Evolutionary conservation across 1,140 invertebrate species (phyloP), one percentile per base, ranked within the genome.

Genomic region (Thalassaphorura encarpata): DNA sequence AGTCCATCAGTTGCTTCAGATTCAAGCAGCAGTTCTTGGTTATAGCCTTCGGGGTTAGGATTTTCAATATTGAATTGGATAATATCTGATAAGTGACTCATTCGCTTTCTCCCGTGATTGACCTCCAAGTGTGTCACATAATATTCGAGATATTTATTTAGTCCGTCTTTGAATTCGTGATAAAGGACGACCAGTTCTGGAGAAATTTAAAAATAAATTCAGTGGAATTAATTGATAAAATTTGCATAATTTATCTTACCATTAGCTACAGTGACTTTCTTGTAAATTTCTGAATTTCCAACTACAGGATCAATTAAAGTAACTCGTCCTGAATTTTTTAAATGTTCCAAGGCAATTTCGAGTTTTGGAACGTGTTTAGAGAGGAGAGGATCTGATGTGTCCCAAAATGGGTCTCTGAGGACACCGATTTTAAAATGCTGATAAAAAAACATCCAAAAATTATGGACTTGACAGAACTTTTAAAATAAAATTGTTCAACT

Each of bases 41-140:
- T 54, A 39, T 60, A 60, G 23, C 47, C 47, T 51, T 60, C 58
- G 11, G 29, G 28, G 0, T 24, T 28, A 5, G 58, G 58, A 39
- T 60, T 23, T 6, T 54, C 29, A 1, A 36, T 28, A 19, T 60
- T 60, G 31, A 51, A 60, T 16, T 27, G 6, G 4, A 60, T 60
- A 2, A 60, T 39, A 52, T 60, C 58, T 16, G 31, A 24, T n/a
- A 60, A 27, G n/a, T n/a, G n/a, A n/a, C n/a, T n/a, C n/a, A n/a
- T n/a, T n/a, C n/a, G n/a, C 15, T 26, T 48, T 26, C 28, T 23
- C 8, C 45, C 31, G 5, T 21, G 4, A 3, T 28, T 43, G 6
- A 5, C 6, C 2, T 42, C 28, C 8, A 11, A 6, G 16, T 29
- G 23, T 21, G 16, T 8, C 23, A 48, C 46, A 27, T 52, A 23